Conservation (phyloP, 2,888 invertebrate genomes). For the Nomada ruficornis region DNA sequence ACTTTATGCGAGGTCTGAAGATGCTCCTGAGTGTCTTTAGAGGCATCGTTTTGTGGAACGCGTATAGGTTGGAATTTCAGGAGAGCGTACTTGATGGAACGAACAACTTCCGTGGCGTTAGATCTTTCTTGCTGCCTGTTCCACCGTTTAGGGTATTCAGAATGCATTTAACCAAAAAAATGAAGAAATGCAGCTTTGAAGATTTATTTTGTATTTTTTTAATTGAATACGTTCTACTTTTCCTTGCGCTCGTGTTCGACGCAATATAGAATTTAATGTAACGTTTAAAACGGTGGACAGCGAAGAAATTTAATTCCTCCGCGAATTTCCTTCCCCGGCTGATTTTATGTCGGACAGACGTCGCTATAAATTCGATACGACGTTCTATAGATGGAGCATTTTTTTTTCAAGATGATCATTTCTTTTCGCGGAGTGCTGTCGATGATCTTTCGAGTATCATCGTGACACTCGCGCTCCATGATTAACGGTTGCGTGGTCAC, state of each 20-base stretch:
- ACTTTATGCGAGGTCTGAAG: conserved; percentile 15
- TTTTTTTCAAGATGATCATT: conserved; percentile 17
- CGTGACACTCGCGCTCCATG: conserved; percentile 76
- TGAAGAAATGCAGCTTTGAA: no score
- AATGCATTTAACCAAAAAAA: background rate
- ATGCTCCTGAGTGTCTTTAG: conserved; percentile 15
- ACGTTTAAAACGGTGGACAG: no score
- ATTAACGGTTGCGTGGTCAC: conserved; percentile 80
- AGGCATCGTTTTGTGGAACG: conserved; percentile 34
- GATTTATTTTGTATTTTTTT: no score
- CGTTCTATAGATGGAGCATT: conserved; percentile 7
- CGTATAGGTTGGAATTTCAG: conserved; percentile 12
- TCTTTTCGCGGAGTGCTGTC: conserved; percentile 24
- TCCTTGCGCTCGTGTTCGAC: no score
- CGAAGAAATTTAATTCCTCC: no score
- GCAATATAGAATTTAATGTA: no score
- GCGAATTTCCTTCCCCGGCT: background rate
- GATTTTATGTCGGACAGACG: conserved; percentile 11
- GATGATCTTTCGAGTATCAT: conserved; percentile 56
- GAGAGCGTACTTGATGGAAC: background rate
- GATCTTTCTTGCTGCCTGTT: background rate
- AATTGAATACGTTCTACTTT: no score
- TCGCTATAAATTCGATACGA: conserved; percentile 33
- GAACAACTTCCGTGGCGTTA: background rate
- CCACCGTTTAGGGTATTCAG: background rate